These are phyloP conservation scores for Pantala flavescens DNA, from an alignment of 1,140 invertebrate species.

Conservation along the genomic window DNA sequence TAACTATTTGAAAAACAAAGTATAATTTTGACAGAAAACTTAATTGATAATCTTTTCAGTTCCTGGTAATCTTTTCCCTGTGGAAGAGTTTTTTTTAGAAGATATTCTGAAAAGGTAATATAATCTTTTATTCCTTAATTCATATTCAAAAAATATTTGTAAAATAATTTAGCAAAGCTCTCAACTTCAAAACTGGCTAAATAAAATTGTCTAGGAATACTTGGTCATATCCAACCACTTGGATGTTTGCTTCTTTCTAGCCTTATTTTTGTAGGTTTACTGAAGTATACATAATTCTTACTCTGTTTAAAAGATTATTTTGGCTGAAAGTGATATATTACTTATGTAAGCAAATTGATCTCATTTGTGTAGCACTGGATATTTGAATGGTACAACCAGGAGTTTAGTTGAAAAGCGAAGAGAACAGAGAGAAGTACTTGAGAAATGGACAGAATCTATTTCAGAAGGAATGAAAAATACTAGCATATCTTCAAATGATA, in stretches of 20 bases:
- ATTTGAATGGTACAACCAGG: constrained; percentile 43
- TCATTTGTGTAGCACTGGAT: constrained; percentile 43
- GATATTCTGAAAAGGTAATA: constrained; percentile 57
- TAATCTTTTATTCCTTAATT: too few species aligned
- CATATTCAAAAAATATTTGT: too few species aligned
- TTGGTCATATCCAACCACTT: constrained; percentile 19
- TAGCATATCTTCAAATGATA: constrained; percentile 19
- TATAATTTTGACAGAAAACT: too few species aligned
- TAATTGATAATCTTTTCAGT: constrained; percentile 36
- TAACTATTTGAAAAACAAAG: too few species aligned
- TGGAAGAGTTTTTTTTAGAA: constrained; percentile 70
- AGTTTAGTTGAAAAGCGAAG: constrained; percentile 37
- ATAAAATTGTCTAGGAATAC: too few species aligned
- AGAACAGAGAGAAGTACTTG: constrained; percentile 39
- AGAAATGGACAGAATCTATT: constrained; percentile 37
- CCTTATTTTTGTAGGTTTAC: too few species aligned
- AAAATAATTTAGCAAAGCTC: too few species aligned
- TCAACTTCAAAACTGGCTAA: too few species aligned
- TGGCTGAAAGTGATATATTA: too few species aligned
- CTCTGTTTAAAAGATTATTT: too few species aligned
- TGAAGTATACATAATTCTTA: too few species aligned
- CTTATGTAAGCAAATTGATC: too few species aligned
- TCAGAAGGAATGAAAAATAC: background rate
- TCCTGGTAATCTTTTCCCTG: constrained; percentile 65
- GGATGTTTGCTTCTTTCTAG: background rate